Percentiles rank a stretch among this genome's conserved stretches.
These are phyloP conservation scores for Wasmannia auropunctata DNA, from an alignment of 1,140 invertebrate genomes.

Conservation along the genomic window DNA sequence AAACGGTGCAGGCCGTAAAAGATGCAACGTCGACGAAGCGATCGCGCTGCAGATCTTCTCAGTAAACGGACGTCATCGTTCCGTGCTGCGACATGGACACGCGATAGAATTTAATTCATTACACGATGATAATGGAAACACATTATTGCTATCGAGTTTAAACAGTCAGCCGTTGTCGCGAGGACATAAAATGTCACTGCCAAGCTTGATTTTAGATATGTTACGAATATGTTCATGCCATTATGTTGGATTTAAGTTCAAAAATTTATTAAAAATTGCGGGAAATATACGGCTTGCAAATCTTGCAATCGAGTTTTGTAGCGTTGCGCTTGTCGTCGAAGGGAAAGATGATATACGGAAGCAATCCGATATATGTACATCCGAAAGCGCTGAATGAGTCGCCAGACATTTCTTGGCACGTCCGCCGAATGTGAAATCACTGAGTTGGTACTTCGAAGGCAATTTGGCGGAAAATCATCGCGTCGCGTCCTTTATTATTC, in stretches of 20 bases:
- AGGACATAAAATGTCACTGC: background rate
- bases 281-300: background rate
- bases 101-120: background rate
- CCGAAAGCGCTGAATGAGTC: background rate
- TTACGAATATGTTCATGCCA: background rate
- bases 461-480: background rate
- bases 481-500: background rate
- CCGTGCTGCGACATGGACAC: background rate
- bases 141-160: background rate
- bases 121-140: background rate
- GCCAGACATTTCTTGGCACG: background rate
- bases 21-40: slow-evolving; percentile 26
- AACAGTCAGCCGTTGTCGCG: background rate
- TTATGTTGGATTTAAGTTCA: background rate
- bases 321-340: background rate
- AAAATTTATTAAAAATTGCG: background rate
- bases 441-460: background rate
- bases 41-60: slow-evolving; percentile 14
- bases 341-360: background rate
- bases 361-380: background rate
- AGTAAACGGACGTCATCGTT: background rate
- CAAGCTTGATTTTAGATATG: background rate
- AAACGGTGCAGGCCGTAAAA: slow-evolving; percentile 40
- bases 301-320: background rate
- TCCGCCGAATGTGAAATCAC: slow-evolving; percentile 16